These are phyloP conservation scores for Acyrthosiphon pisum DNA, from an alignment of 1,140 invertebrate genomes.

Conservation along the genomic window DNA sequence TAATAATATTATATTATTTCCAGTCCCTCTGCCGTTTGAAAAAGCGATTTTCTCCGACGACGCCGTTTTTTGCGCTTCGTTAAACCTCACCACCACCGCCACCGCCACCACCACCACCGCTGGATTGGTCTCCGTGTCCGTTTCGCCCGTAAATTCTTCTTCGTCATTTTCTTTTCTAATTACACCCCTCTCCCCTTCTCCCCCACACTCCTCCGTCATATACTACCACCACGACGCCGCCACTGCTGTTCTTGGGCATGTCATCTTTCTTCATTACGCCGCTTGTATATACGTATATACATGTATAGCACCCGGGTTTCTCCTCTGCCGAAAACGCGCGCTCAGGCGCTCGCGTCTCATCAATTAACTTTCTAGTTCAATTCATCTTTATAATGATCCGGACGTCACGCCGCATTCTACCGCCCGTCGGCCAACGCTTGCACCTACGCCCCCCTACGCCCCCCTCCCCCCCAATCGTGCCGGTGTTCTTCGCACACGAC, in stretches of 20 bases:
- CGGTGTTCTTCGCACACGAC: background rate
- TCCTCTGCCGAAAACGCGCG: background rate
- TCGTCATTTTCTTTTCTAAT: slow-evolving; percentile 52
- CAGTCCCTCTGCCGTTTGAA: background rate
- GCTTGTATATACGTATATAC: background rate
- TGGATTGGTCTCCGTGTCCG: slow-evolving; percentile 26
- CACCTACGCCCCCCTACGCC: background rate
- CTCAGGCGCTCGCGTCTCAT: slow-evolving; percentile 35
- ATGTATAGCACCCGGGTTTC: background rate
- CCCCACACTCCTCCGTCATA: background rate
- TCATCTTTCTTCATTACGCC: slow-evolving; percentile 54
- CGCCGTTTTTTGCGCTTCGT: slow-evolving; percentile 19
- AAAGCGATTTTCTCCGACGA: background rate
- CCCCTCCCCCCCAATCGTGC: no score
- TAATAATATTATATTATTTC: background rate
- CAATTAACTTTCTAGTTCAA: slow-evolving; percentile 57
- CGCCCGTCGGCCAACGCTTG: background rate
- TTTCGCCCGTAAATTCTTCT: slow-evolving; percentile 52
- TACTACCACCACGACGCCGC: background rate
- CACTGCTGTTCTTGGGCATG: slow-evolving; percentile 8
- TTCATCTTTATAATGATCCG: slow-evolving; percentile 56
- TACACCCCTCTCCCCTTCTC: background rate
- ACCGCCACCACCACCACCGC: no score
- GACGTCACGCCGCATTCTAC: slow-evolving; percentile 33
- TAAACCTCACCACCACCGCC: background rate